Evolutionary conservation across 2,113 vertebrate genomes (phyloP).

Genomic region (Puffinus mauretanicus): DNA sequence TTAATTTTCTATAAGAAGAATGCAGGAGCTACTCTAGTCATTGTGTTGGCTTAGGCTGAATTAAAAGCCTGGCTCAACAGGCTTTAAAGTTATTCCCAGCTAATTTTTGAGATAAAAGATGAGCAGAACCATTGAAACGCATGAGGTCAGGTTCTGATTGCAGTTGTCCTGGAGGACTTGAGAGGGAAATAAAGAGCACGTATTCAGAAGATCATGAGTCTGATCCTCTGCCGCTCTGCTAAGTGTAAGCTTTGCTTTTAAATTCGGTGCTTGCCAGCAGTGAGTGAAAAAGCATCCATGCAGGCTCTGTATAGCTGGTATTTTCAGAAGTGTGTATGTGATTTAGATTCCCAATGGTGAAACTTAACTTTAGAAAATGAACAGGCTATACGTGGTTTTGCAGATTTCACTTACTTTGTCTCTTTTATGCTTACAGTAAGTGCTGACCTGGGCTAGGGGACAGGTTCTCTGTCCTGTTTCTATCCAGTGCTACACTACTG

Average conservation of each 20-base stretch:
- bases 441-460: background rate
- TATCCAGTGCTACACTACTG: background rate
- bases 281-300: background rate
- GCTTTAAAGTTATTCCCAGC: background rate
- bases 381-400: background rate
- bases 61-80: background rate
- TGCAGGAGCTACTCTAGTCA: background rate
- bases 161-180: background rate
- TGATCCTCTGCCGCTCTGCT: background rate
- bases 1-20: background rate
- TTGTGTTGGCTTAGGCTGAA: background rate
- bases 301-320: background rate
- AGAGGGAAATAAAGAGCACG: background rate
- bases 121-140: background rate
- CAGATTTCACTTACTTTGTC: background rate
- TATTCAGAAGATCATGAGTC: background rate
- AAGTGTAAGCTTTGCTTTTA: background rate
- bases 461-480: background rate
- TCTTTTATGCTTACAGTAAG: background rate
- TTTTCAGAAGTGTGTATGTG: background rate
- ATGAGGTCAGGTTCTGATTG: background rate
- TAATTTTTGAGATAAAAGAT: background rate
- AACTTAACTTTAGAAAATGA: background rate
- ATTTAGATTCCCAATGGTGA: background rate
- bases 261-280: background rate